Evolutionary conservation across 2,113 vertebrate species (phyloP).

Genomic region (Megatriorchis doriae): DNA sequence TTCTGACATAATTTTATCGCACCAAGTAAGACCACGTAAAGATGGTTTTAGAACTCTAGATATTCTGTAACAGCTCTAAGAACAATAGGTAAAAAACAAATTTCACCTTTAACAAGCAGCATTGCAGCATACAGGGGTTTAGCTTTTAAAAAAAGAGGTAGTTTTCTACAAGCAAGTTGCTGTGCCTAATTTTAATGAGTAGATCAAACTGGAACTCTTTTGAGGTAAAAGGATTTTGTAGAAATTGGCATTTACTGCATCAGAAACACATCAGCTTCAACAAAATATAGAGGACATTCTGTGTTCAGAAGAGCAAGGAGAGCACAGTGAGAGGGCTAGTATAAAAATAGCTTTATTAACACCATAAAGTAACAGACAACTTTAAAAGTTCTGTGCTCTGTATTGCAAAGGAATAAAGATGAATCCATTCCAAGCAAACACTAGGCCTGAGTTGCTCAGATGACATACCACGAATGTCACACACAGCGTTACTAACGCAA

Average conservation of each 20-base stretch:
- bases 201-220: neutral
- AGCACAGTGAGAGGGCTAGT: neutral
- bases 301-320: neutral
- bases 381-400: neutral
- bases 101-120: neutral
- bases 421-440: neutral
- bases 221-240: neutral
- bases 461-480: fast-evolving
- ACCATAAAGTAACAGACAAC: neutral
- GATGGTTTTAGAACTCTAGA: neutral
- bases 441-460: neutral
- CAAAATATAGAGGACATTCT: neutral
- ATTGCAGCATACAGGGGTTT: neutral
- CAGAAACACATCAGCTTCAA: neutral
- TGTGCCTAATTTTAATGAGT: neutral
- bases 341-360: neutral
- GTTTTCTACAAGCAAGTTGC: neutral
- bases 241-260: neutral
- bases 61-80: neutral
- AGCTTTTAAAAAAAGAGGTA: neutral
- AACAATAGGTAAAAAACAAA: neutral
- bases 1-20: neutral
- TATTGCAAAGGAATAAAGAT: neutral
- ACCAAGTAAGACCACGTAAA: neutral
- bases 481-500: neutral